Evolutionary conservation across 2,113 vertebrate species (phyloP).

Genomic region (Lichenostomus cassidix): DNA sequence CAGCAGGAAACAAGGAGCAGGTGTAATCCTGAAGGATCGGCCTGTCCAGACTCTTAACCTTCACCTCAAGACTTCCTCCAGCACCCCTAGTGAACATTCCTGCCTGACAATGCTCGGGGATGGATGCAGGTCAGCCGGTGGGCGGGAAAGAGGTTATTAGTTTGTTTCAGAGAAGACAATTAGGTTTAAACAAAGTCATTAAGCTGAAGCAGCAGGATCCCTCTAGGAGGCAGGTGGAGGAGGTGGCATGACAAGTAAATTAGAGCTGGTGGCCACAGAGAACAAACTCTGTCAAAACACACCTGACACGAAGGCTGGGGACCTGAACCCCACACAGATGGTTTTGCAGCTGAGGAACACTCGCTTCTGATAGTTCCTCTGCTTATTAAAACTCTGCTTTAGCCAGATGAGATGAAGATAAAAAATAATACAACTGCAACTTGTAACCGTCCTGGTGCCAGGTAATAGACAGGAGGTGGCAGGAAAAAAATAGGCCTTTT

Average conservation of each 20-base stretch:
- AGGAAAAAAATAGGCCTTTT: not conserved
- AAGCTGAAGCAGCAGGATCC: not conserved
- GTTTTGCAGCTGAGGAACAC: not conserved
- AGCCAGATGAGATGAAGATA: not conserved
- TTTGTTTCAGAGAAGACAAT: not conserved
- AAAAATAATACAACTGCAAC: not conserved
- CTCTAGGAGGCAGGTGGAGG: not conserved
- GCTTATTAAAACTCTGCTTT: not conserved
- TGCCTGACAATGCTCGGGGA: not conserved
- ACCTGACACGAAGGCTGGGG: accelerated
- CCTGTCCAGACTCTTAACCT: not conserved
- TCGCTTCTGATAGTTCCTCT: not conserved
- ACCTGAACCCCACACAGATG: not conserved
- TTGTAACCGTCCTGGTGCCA: not conserved
- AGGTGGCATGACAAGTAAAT: not conserved
- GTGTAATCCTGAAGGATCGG: not conserved
- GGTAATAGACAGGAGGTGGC: not conserved
- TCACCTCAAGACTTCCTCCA: not conserved
- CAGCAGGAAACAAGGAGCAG: not conserved
- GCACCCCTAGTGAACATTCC: not conserved
- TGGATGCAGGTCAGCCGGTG: not conserved
- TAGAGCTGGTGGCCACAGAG: not conserved
- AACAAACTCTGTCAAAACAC: not conserved
- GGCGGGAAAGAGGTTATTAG: not conserved
- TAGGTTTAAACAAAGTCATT: not conserved